A percentile compares a stretch with the other conserved stretches of the same genome.
These are phyloP conservation scores for Nansenia antarctica DNA, from an alignment of 2,113 vertebrate species.

Conservation along the genomic window DNA sequence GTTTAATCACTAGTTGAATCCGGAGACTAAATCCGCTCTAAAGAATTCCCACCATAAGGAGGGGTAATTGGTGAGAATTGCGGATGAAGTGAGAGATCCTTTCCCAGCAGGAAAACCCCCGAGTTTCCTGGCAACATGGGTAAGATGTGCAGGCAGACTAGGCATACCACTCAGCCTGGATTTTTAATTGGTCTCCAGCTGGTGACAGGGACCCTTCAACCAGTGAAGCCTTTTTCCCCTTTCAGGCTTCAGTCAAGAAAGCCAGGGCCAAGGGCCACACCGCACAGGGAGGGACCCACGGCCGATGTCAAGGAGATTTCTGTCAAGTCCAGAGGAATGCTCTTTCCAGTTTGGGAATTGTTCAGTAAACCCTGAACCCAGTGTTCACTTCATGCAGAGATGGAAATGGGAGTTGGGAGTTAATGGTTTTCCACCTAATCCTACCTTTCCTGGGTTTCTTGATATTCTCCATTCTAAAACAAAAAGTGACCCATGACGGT, in stretches of 20 bases:
- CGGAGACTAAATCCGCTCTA: too few relatives aligned
- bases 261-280: not conserved
- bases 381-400: not conserved
- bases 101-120: not conserved
- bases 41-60: too few relatives aligned
- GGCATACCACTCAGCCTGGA: too few relatives aligned
- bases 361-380: not conserved
- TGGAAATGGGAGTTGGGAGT: too few relatives aligned
- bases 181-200: not conserved
- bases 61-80: not conserved
- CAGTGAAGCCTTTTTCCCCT: not conserved
- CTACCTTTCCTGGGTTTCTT: too few relatives aligned
- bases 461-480: too few relatives aligned
- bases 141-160: too few relatives aligned
- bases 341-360: not conserved
- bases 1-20: too few relatives aligned
- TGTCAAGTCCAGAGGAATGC: slow-evolving; percentile 6
- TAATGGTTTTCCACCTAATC: too few relatives aligned
- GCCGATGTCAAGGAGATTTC: not conserved
- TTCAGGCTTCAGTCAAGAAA: not conserved
- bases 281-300: not conserved
- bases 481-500: not conserved
- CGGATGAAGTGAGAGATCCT: not conserved
- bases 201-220: not conserved
- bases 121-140: too few relatives aligned